phyloP scores from a whole-genome alignment of 2,797 vertebrate genomes.

The Argya squamiceps region DNA sequence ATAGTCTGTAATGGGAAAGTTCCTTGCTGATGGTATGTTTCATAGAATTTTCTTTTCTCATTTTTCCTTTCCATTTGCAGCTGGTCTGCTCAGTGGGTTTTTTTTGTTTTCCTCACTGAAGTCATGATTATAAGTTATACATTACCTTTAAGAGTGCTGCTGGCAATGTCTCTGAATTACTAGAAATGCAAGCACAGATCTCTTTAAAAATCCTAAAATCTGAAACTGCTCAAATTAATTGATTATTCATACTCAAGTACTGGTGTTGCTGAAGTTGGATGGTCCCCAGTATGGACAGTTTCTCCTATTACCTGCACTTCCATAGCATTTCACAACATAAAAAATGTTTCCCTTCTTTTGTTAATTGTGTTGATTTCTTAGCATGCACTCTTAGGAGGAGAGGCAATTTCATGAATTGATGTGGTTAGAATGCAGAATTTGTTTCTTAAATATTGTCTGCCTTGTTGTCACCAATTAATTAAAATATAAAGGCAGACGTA shows the following conservation, averaged over 20 bases:
- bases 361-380: neutral
- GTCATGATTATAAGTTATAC: neutral
- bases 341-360: neutral
- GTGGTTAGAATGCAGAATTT: neutral
- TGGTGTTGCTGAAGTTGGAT: neutral
- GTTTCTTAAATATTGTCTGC: neutral
- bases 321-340: neutral
- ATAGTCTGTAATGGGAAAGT: neutral
- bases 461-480: neutral
- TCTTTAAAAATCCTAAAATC: constrained; percentile 17
- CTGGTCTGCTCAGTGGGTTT: neutral
- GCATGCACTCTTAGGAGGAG: neutral
- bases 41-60: neutral
- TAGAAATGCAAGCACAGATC: neutral
- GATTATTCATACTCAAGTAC: constrained; percentile 15
- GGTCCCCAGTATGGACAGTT: neutral
- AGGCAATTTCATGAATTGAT: neutral
- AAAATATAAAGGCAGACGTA: neutral
- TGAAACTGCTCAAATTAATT: neutral
- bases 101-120: neutral
- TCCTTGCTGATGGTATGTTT: neutral
- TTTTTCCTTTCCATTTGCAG: neutral
- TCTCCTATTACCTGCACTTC: neutral
- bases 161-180: constrained; percentile 9
- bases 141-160: neutral